Percentiles rank a stretch among this genome's conserved stretches.
Evolutionary conservation across 2,888 invertebrate genomes (phyloP).

Genomic region (Baccha elongata): DNA sequence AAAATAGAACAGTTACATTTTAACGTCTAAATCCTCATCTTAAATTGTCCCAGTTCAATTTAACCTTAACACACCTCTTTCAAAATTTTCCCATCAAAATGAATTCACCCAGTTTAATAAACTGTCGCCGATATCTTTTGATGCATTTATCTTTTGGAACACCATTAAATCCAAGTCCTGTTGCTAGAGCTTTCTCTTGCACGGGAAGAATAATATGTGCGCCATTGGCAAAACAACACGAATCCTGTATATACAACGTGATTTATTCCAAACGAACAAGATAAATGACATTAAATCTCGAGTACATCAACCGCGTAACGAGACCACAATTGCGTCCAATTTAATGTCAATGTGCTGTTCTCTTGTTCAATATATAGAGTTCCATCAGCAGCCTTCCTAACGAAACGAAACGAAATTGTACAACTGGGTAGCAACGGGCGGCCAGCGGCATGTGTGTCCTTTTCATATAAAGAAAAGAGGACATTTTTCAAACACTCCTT

Average conservation of each 20-base stretch:
- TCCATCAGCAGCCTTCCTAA: slow-evolving; percentile 8
- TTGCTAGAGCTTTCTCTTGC: background rate
- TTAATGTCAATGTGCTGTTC: slow-evolving; percentile 71
- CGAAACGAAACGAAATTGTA: background rate
- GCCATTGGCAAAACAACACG: slow-evolving; percentile 37
- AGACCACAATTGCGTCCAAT: slow-evolving; percentile 73
- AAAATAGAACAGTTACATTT: no score
- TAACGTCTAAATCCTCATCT: no score
- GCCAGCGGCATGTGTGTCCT: slow-evolving; percentile 17
- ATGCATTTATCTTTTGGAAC: slow-evolving; percentile 50
- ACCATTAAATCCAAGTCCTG: slow-evolving; percentile 43
- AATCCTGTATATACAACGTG: slow-evolving; percentile 69
- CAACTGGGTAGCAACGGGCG: background rate
- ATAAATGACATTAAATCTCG: slow-evolving; percentile 72
- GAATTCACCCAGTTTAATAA: slow-evolving; percentile 28
- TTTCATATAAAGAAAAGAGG: slow-evolving; percentile 4
- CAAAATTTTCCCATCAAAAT: slow-evolving; percentile 1
- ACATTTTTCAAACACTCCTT: slow-evolving; percentile 69
- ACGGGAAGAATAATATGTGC: background rate
- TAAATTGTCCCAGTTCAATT: background rate
- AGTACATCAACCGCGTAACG: slow-evolving; percentile 73
- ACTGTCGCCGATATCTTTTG: slow-evolving; percentile 41
- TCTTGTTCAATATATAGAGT: slow-evolving; percentile 9
- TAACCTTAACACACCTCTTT: background rate
- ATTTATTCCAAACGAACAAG: slow-evolving; percentile 71